Conservation (phyloP, 37 sponge, comb jelly and placozoan species). For the Petrosia ficiformis region DNA sequence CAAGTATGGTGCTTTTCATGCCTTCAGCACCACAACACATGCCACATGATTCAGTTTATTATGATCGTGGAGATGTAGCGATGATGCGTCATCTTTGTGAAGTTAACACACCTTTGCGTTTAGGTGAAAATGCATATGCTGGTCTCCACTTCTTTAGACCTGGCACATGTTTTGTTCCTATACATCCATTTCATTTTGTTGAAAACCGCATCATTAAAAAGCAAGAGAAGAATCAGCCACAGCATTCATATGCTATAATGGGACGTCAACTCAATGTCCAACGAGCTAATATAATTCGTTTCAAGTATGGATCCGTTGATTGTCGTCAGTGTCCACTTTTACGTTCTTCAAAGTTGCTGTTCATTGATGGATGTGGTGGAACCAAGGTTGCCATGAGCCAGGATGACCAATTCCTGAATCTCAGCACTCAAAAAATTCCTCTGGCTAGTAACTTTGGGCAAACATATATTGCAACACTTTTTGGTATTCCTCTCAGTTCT, state of each 20-base stretch:
- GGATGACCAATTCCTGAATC: constrained; percentile 48
- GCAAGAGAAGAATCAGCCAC: constrained; percentile 50
- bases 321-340: constrained; percentile 57
- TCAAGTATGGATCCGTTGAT: constrained; percentile 66
- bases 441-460: constrained; percentile 82
- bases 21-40: constrained; percentile 1
- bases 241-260: constrained; percentile 19
- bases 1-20: constrained; percentile 61
- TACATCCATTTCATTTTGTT: constrained; percentile 10
- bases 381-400: constrained; percentile 46
- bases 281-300: constrained; percentile 16
- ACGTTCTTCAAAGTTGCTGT: constrained; percentile 60
- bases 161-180: constrained; percentile 19
- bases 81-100: constrained; percentile 40
- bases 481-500: constrained; percentile 35
- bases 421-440: constrained; percentile 52
- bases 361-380: constrained; percentile 52
- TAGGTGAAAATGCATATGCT: constrained; percentile 42
- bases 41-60: not conserved
- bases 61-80: constrained; percentile 20
- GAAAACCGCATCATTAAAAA: constrained; percentile 40
- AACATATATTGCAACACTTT: constrained; percentile 40
- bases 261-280: constrained; percentile 14
- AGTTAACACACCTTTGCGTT: not conserved
- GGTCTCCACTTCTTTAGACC: constrained; percentile 51